Conservation (phyloP, 2,888 invertebrate genomes). For the Eristalinus sepulchralis region DNA sequence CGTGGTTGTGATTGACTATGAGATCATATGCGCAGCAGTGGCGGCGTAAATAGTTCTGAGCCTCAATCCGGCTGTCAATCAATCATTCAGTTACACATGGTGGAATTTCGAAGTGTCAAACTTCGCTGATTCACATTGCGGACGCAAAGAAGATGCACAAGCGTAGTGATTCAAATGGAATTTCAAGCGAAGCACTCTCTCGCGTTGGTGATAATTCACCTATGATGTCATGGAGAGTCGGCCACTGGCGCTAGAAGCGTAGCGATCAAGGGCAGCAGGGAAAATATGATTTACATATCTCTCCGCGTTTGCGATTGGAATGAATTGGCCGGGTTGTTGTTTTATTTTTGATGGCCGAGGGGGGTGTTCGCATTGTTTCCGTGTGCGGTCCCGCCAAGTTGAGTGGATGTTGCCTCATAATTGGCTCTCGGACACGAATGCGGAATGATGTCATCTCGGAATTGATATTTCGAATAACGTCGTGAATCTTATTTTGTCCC, state of each 20-base stretch:
- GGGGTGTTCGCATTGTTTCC: not conserved
- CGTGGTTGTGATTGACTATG: conserved; percentile 41
- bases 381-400: too few species aligned
- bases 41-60: not conserved
- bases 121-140: conserved; percentile 35
- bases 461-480: conserved; percentile 1
- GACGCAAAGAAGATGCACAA: conserved; percentile 50
- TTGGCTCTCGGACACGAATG: not conserved
- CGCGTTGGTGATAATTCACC: not conserved
- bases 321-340: conserved; percentile 11
- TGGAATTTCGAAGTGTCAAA: conserved; percentile 13
- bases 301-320: not conserved
- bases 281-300: conserved; percentile 1
- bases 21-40: conserved; percentile 38
- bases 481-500: conserved; percentile 10
- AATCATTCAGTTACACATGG: conserved; percentile 7
- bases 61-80: conserved; percentile 33
- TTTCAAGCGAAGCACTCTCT: conserved; percentile 36
- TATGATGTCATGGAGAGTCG: conserved; percentile 63
- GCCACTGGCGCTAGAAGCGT: conserved; percentile 38
- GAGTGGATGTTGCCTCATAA: conserved; percentile 15
- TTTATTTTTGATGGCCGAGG: conserved; percentile 14
- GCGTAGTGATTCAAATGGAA: conserved; percentile 38
- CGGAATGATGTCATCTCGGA: conserved; percentile 31
- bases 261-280: conserved; percentile 22